Conservation (phyloP, 2,113 vertebrate genomes). For the Ciconia maguari region DNA sequence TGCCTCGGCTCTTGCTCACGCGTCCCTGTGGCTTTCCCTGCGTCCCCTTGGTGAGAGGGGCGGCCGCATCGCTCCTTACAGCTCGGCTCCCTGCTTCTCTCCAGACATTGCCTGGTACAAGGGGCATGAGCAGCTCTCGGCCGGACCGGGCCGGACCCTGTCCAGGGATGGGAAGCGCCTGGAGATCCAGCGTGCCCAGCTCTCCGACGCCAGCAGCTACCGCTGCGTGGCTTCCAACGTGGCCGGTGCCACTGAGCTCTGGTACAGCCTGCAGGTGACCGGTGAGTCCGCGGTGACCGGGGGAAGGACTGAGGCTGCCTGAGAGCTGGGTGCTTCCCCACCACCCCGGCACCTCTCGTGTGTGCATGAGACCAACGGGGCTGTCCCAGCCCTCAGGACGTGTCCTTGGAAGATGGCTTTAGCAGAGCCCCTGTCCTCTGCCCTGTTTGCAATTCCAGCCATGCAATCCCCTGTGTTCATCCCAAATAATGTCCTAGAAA, state of each 20-base stretch:
- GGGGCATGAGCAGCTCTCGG: slow-evolving; percentile 13
- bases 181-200: slow-evolving; percentile 3
- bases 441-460: rapidly evolving
- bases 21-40: background rate
- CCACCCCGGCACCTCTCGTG: rapidly evolving
- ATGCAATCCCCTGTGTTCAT: background rate
- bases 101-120: slow-evolving; percentile 74
- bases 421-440: background rate
- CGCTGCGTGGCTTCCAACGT: slow-evolving; percentile 68
- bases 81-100: background rate
- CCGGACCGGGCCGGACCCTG: background rate
- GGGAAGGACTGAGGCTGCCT: rapidly evolving
- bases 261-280: slow-evolving; percentile 63
- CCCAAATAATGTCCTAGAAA: background rate
- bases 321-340: background rate
- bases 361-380: rapidly evolving
- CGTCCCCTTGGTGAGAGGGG: too few relatives aligned
- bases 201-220: slow-evolving; percentile 58
- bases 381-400: rapidly evolving
- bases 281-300: slow-evolving; percentile 50
- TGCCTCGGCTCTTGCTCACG: rapidly evolving
- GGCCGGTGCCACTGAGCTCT: slow-evolving; percentile 50
- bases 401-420: background rate
- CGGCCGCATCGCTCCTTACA: background rate
- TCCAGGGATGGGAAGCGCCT: slow-evolving; percentile 55